A percentile compares a stretch with the other conserved stretches of the same genome.
phyloP scores from a whole-genome alignment of 1,140 invertebrate species.

The Sarcophaga peregrina region DNA sequence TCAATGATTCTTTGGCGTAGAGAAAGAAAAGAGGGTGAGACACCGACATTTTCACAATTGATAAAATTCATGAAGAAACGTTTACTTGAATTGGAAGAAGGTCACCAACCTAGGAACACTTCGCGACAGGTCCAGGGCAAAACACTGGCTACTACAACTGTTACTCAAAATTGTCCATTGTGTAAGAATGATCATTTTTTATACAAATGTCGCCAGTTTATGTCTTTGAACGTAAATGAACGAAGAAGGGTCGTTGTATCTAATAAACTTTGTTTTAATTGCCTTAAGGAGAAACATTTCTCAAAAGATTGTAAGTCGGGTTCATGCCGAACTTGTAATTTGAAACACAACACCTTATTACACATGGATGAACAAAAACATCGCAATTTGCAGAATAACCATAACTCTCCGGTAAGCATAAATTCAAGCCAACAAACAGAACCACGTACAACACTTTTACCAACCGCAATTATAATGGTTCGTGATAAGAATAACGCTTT shows the following conservation, averaged over 20 bases:
- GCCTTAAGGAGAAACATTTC: too few relatives aligned
- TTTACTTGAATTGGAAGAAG: not conserved
- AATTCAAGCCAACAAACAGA: not conserved
- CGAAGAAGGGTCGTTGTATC: too few relatives aligned
- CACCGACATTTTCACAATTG: not conserved
- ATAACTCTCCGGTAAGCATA: too few relatives aligned
- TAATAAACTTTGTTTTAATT: too few relatives aligned
- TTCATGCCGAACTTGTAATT: too few relatives aligned
- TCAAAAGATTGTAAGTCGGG: too few relatives aligned
- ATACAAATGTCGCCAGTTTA: too few relatives aligned
- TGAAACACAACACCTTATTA: too few relatives aligned
- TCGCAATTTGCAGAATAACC: too few relatives aligned
- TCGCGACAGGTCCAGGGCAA: not conserved
- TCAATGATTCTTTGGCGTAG: not conserved
- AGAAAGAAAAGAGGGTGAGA: not conserved
- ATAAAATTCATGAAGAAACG: not conserved
- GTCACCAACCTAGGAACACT: not conserved
- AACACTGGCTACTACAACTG: not conserved
- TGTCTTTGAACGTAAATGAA: too few relatives aligned
- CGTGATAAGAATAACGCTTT: not conserved
- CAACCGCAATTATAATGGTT: conserved; percentile 25
- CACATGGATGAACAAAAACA: too few relatives aligned
- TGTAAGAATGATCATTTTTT: not conserved
- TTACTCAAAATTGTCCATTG: not conserved
- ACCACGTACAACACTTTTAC: not conserved